phyloP scores from a whole-genome alignment of 2,888 invertebrate genomes.

The Brachypterus glaber region DNA sequence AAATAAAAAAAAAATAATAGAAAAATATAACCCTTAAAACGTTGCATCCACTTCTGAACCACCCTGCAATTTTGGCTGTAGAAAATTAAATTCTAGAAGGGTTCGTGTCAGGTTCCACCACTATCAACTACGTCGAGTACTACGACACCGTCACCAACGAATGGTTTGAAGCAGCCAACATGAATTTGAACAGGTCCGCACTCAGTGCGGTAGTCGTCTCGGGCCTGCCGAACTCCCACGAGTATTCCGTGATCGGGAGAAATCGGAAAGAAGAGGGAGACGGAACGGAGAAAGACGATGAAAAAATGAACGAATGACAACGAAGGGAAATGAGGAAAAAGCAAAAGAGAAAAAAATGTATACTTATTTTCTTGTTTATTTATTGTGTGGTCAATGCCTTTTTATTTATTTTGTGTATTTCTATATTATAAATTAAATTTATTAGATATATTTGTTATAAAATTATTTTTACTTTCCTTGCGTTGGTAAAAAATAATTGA shows the following conservation, averaged over 20 bases:
- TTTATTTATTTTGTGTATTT: no score
- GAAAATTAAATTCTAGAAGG: conserved; percentile 21
- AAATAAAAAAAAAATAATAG: no score
- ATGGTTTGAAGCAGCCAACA: conserved; percentile 62
- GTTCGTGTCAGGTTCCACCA: conserved; percentile 50
- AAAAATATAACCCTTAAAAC: no score
- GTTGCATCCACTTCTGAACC: no score
- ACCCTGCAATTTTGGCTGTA: no score
- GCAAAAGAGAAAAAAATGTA: no score
- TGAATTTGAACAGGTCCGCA: conserved; percentile 76
- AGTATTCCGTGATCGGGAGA: conserved; percentile 48
- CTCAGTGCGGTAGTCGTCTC: conserved; percentile 68
- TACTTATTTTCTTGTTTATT: conserved; percentile 6
- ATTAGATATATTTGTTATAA: no score
- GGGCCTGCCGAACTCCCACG: conserved; percentile 58
- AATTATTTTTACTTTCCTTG: no score
- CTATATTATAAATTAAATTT: no score
- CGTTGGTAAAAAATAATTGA: no score
- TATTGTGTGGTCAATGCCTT: conserved; percentile 30
- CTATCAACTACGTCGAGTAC: conserved; percentile 67
- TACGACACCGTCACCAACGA: conserved; percentile 53
- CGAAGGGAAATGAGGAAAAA: background rate
- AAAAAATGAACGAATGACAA: conserved; percentile 1
- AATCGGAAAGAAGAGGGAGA: conserved; percentile 28
- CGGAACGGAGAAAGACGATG: conserved; percentile 26